Base-by-base conservation (phyloP, 2,797 vertebrate genomes). In the Microtus agrestis region DNA sequence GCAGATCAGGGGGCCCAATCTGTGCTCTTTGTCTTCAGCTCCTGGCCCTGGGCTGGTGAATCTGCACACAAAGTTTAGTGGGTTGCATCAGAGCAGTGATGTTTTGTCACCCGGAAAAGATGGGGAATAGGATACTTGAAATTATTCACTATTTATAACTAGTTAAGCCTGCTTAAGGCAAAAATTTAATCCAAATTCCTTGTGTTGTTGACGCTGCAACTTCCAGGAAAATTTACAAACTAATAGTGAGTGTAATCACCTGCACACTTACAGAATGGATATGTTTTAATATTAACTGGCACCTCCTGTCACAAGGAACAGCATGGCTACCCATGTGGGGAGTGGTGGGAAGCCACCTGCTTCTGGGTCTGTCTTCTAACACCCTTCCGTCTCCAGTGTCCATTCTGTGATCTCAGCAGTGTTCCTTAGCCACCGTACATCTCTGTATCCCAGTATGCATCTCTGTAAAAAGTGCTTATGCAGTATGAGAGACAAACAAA, bases 141-240 rank as follows among this genome's bases (percentile, higher is more conserved):
- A 61, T 92, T 61, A 78, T 65, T 91, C 12, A 54, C 34, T 27
- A 87, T 29, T 86, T 69, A 91, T 40, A 94, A 84, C 51, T 59
- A 59, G 37, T 59, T 48, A 88, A 94, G 27, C 85, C 63, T 93
- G 2, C 3, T 69, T 80, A 82, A 93, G 87, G n/a, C 19, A 90
- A 94, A 85, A 80, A 71, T 89, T 87, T 93, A 81, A 77, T 13
- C 27, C 77, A 9, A 63, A 90, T 73, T 78, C 34, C 91, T 46
- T 86, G 31, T 54, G 46, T 19, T 87, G 21, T 12, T 59, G 11
- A 14, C 19, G 93, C 86, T 86, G 34, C 21, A 94, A 82, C 96
- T 96, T 93, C 54, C 65, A 85, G 17, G 78, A 86, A 29, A 82
- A 71, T 76, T 76, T 34, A 54, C 29, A 91, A 79, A 86, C 94